Conservation (phyloP, 2,797 vertebrate genomes). For the Clarias laeviceps region DNA sequence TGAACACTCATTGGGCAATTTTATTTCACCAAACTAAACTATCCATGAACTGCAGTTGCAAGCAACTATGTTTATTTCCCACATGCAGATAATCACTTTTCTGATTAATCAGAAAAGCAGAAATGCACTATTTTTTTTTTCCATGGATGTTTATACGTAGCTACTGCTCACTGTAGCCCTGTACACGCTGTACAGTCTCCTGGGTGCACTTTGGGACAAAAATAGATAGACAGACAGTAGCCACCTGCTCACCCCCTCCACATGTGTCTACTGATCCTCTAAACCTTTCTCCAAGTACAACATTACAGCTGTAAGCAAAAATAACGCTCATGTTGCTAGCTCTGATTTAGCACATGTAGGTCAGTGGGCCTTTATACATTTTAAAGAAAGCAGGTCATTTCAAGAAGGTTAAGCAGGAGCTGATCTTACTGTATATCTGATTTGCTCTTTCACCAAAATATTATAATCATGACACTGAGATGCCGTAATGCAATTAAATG, state of each 20-base stretch:
- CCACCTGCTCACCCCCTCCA: slow-evolving; percentile 61
- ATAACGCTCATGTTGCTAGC: slow-evolving; percentile 2
- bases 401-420: slow-evolving; percentile 45
- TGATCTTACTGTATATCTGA: slow-evolving; percentile 10
- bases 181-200: slow-evolving; percentile 25
- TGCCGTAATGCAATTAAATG: too few relatives aligned
- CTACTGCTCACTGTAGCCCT: neutral
- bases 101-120: neutral
- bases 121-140: neutral
- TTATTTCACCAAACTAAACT: neutral
- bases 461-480: neutral
- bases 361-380: slow-evolving; percentile 46
- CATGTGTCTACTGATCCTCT: slow-evolving; percentile 64
- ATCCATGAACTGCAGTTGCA: neutral
- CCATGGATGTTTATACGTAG: neutral
- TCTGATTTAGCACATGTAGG: slow-evolving; percentile 51
- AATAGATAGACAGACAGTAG: slow-evolving; percentile 59
- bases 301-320: neutral
- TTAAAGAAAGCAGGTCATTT: slow-evolving; percentile 25
- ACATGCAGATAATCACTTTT: neutral
- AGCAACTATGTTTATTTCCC: neutral
- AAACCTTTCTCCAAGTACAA: neutral
- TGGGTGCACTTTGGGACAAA: slow-evolving; percentile 45
- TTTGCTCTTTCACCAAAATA: neutral
- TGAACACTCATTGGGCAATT: neutral